Evolutionary conservation across 64 coral and sea anemone genomes (phyloP).

Genomic region (Trachythela sp.): DNA sequence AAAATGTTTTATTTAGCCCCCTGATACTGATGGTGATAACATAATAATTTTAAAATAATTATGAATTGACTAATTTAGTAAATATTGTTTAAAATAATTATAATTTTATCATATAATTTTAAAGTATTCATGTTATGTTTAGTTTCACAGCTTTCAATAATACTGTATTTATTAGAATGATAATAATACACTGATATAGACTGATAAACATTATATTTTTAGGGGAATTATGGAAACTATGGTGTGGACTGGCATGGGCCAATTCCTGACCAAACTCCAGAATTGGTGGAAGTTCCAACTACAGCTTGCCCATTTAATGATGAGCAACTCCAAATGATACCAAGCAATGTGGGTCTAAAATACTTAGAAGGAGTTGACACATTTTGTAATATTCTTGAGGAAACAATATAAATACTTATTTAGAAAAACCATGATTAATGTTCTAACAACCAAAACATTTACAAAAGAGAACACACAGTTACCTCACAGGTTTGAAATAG

Average conservation of each 20-base stretch:
- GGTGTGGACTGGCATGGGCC: neutral
- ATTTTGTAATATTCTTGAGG: slow-evolving; percentile 8
- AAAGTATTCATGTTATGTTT: too few species aligned
- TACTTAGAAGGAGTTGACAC: slow-evolving; percentile 27
- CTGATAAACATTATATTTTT: neutral
- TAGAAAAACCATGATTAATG: too few species aligned
- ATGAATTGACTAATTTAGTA: neutral
- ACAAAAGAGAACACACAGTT: too few species aligned
- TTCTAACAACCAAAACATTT: too few species aligned
- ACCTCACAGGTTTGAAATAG: too few species aligned
- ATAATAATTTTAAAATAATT: neutral
- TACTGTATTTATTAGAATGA: too few species aligned
- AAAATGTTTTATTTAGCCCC: too few species aligned
- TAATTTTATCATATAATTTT: neutral
- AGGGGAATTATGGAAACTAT: neutral
- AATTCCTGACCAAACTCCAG: slow-evolving; percentile 1
- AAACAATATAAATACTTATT: too few species aligned
- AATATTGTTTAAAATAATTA: neutral
- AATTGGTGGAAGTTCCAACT: slow-evolving; percentile 3
- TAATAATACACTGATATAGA: neutral
- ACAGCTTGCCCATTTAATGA: slow-evolving; percentile 1
- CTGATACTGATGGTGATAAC: too few species aligned
- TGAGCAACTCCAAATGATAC: neutral
- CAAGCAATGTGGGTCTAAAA: neutral
- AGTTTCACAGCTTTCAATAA: too few species aligned